Base-by-base conservation (phyloP, 2,113 vertebrate genomes). In the Todiramphus saurophagus region DNA sequence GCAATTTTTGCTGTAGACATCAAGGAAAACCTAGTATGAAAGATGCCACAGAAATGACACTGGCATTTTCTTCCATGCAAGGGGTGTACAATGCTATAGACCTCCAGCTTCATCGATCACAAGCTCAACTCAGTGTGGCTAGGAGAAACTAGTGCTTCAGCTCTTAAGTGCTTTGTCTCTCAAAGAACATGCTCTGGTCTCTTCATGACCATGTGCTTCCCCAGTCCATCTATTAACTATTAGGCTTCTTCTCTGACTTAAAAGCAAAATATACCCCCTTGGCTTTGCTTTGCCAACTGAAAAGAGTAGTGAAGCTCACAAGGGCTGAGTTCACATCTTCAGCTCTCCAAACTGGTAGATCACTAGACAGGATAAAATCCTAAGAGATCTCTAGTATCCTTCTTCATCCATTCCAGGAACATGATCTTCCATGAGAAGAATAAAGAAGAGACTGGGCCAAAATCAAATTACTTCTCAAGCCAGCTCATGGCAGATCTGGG, bases 81-180 rank as follows among this genome's bases (percentile, higher is more conserved):
- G 18, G 21, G 4, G 15, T 1, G 0, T 20, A 76, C 18, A 85
- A 3, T 1, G 2, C 13, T 35, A 8, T 60, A 66, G 30, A 77
- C 13, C 25, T 73, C 31, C 73, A 80, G 64, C 11, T 83, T 81
- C 68, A 44, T 0, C 19, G 16, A 41, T 31, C 31, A 58, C 21
- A 74, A 80, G 16, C 51, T 67, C 68, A 89, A 62, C 21, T 78
- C 76, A 63, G 2, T 10, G 74, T 1, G 2, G 20, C 30, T 56
- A 70, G 19, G 17, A 92, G 4, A 83, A 33, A 68, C 7, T 6
- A 60, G 10, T 3, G 17, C 9, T 91, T 90, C 3, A 2, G 48
- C 41, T 75, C 19, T 35, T 17, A 19, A 67, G 41, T 30, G 27
- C 35, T 88, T 77, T 87, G 20, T 11, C 27, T 74, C 33, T 67